A percentile compares a stretch with the other conserved stretches of the same genome.
These are phyloP conservation scores for Laupala kohalensis DNA, from an alignment of 1,140 invertebrate species.

Conservation along the genomic window DNA sequence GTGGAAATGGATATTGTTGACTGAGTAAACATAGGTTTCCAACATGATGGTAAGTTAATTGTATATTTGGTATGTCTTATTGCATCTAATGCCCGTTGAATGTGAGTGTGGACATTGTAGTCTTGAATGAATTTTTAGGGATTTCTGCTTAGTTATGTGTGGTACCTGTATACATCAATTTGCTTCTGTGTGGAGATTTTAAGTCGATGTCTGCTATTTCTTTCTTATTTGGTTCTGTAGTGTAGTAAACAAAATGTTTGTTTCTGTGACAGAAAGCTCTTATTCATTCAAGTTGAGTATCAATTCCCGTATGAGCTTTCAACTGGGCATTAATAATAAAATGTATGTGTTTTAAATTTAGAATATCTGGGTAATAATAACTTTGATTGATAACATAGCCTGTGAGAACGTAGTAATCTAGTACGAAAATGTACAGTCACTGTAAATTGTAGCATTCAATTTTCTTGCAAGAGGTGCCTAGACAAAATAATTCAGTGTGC, in stretches of 20 bases:
- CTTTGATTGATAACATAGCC: not conserved
- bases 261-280: no score
- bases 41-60: not conserved
- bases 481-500: not conserved
- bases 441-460: not conserved
- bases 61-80: not conserved
- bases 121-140: not conserved
- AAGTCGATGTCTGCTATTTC: no score
- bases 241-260: no score
- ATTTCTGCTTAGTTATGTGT: not conserved
- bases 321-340: not conserved
- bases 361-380: not conserved
- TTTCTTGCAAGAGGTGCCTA: not conserved
- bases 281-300: no score
- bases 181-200: not conserved
- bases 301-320: not conserved
- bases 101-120: not conserved
- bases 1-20: conserved; percentile 7
- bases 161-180: not conserved
- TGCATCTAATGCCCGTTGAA: not conserved
- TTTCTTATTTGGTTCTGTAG: no score
- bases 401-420: not conserved
- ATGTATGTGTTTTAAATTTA: not conserved
- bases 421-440: not conserved
- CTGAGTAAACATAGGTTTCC: conserved; percentile 3